These are phyloP conservation scores for Sabatieria punctata DNA, from an alignment of 2,888 invertebrate species.

Conservation along the genomic window DNA sequence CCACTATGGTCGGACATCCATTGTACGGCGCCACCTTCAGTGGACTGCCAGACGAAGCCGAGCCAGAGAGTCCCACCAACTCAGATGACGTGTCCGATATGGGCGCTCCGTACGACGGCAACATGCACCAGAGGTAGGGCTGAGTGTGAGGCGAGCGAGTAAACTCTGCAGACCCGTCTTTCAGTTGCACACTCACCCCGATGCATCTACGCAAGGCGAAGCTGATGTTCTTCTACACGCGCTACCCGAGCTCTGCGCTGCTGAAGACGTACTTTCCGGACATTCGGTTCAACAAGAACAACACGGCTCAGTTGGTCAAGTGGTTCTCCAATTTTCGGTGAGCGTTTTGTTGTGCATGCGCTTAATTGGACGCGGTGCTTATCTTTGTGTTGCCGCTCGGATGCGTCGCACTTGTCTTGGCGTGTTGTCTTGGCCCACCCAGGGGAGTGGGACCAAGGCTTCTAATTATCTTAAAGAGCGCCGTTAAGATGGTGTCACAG, in stretches of 20 bases:
- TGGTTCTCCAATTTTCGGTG: conserved; percentile 99
- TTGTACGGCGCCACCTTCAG: conserved; percentile 16
- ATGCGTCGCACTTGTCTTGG: too few species aligned
- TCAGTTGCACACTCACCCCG: conserved; percentile 74
- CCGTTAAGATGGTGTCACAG: background rate
- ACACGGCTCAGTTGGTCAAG: conserved; percentile 99
- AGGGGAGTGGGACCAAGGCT: background rate
- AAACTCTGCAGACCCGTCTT: background rate
- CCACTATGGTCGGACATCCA: conserved; percentile 25
- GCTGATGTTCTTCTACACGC: conserved; percentile 99
- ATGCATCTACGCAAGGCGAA: conserved; percentile 99
- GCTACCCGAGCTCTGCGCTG: conserved; percentile 95
- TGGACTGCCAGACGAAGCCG: conserved; percentile 13
- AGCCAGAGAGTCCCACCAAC: conserved; percentile 20
- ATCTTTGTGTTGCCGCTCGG: background rate
- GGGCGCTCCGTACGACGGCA: conserved; percentile 7
- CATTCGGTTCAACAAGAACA: conserved; percentile 99
- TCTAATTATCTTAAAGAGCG: background rate
- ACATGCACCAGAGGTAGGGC: conserved; percentile 14
- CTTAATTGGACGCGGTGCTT: background rate
- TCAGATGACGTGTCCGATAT: conserved; percentile 15
- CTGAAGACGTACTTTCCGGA: conserved; percentile 99
- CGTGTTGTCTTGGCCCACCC: too few species aligned
- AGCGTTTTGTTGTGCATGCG: conserved; percentile 37
- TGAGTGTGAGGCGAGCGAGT: background rate